Evolutionary conservation across 2,797 vertebrate genomes (phyloP).

Genomic region (Pangasius macronema): DNA sequence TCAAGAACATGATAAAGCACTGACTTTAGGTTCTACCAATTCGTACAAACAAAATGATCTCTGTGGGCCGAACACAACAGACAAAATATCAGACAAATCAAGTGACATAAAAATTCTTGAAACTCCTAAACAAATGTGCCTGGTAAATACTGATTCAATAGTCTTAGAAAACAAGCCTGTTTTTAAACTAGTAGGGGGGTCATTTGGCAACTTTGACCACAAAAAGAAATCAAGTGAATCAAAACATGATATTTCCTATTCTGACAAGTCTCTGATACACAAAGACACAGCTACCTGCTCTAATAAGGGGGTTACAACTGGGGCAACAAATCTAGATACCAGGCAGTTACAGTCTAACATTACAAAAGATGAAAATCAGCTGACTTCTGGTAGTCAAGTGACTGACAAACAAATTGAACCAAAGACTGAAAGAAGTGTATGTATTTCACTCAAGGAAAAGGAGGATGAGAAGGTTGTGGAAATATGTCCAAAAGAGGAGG

Average conservation of each 20-base stretch:
- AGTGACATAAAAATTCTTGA: constrained; percentile 20
- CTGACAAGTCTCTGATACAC: constrained; percentile 5
- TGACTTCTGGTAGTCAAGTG: constrained; percentile 44
- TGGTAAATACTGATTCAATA: constrained; percentile 53
- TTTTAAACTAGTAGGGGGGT: constrained; percentile 72
- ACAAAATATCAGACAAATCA: constrained; percentile 37
- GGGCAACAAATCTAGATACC: not conserved
- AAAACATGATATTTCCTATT: constrained; percentile 34
- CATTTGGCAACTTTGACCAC: constrained; percentile 76
- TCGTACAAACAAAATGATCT: constrained; percentile 32
- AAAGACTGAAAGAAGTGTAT: constrained; percentile 64
- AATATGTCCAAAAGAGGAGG: constrained; percentile 29
- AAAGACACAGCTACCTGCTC: constrained; percentile 26
- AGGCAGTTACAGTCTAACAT: constrained; percentile 27
- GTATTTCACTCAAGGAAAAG: constrained; percentile 59
- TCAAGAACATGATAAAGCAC: constrained; percentile 38
- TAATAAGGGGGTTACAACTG: not conserved
- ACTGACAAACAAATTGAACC: constrained; percentile 62
- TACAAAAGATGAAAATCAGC: constrained; percentile 52
- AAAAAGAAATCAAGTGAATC: constrained; percentile 66
- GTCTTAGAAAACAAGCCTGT: constrained; percentile 52
- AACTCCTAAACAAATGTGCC: constrained; percentile 50
- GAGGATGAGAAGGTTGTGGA: constrained; percentile 28
- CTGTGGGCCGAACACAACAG: constrained; percentile 42
- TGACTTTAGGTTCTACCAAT: constrained; percentile 18